These are phyloP conservation scores for Cuniculus paca DNA, from an alignment of 2,797 vertebrate species.

Conservation along the genomic window DNA sequence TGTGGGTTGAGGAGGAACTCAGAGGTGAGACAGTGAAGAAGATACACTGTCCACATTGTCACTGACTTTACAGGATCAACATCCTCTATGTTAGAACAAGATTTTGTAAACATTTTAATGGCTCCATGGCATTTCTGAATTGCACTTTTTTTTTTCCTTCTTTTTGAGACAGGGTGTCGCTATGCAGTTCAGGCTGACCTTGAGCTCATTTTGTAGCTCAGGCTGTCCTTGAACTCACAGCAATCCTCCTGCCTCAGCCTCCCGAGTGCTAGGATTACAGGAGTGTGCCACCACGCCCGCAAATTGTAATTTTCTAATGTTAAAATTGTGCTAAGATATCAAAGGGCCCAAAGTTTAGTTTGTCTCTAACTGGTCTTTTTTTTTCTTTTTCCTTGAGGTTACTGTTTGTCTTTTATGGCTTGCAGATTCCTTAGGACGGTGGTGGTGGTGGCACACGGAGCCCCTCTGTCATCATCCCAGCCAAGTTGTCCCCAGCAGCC, in stretches of 20 bases:
- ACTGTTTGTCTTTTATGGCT: neutral
- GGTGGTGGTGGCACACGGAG: neutral
- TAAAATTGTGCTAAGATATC: slow-evolving; percentile 45
- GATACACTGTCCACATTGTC: neutral
- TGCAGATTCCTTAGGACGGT: neutral
- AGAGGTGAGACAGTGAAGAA: neutral
- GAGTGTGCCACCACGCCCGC: too few species aligned
- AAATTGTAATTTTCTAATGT: neutral
- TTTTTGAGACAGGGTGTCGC: too few species aligned
- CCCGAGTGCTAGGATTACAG: too few species aligned
- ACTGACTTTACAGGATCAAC: neutral
- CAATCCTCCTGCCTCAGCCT: too few species aligned
- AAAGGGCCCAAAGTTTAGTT: neutral
- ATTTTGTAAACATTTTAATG: slow-evolving; percentile 10
- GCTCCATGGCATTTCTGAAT: neutral
- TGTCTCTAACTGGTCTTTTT: neutral
- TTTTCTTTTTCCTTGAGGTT: neutral
- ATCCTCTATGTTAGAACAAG: neutral
- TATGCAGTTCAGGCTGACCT: too few species aligned
- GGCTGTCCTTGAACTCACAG: too few species aligned
- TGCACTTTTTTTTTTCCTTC: neutral
- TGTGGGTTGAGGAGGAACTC: neutral
- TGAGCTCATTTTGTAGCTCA: too few species aligned
- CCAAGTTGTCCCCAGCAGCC: neutral
- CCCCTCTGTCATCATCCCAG: neutral